phyloP scores from a whole-genome alignment of 2,797 vertebrate genomes.

The Presbytis comata region DNA sequence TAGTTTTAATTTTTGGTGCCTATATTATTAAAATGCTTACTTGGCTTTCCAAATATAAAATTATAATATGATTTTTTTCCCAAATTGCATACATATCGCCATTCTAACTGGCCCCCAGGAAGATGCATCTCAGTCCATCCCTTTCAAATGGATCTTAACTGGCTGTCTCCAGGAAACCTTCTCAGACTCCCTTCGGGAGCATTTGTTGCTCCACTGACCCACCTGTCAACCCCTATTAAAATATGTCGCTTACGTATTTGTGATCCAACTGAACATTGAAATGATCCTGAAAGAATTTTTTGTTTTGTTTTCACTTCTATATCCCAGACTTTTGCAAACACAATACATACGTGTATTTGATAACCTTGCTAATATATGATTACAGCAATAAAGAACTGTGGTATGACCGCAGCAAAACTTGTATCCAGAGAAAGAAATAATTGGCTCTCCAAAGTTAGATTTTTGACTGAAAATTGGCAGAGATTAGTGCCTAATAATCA shows the following conservation, averaged over 20 bases:
- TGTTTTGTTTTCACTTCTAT: background rate
- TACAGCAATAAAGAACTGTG: background rate
- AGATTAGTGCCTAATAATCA: background rate
- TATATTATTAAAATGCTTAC: constrained; percentile 19
- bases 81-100: background rate
- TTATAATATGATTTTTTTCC: background rate
- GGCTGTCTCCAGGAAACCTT: background rate
- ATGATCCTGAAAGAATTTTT: background rate
- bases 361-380: background rate
- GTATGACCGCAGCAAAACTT: background rate
- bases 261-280: background rate
- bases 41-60: constrained; percentile 15
- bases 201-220: accelerated
- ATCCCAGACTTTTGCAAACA: background rate
- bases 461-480: background rate
- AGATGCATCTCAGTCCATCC: background rate
- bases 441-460: background rate
- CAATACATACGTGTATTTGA: background rate
- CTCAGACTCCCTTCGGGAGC: accelerated
- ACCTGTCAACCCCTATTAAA: background rate
- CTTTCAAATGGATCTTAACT: background rate
- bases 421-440: background rate
- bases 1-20: background rate
- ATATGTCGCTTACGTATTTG: background rate
- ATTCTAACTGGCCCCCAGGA: background rate